Conservation (phyloP, 2,888 invertebrate species). For the Epinotia brunnichana region DNA sequence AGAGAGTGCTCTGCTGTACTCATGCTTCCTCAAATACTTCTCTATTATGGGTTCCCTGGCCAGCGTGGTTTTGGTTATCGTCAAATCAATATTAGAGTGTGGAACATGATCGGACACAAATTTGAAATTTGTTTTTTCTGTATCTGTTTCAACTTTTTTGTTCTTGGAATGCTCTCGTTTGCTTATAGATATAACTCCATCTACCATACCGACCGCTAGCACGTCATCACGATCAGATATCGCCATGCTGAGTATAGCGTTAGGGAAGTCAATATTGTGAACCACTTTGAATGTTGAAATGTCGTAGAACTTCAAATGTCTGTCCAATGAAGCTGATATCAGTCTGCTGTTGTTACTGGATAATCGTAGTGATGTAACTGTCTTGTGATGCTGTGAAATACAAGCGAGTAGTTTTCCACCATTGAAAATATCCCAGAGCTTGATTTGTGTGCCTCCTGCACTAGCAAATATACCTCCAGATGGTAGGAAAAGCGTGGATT, state of each 20-base stretch:
- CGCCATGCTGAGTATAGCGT: constrained; percentile 94
- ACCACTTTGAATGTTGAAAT: constrained; percentile 92
- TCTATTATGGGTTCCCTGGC: constrained; percentile 85
- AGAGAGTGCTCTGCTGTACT: constrained; percentile 91
- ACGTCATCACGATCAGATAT: constrained; percentile 90
- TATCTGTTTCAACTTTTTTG: constrained; percentile 55
- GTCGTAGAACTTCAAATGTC: constrained; percentile 97
- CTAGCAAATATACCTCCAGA: constrained; percentile 95
- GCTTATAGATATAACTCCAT: constrained; percentile 94
- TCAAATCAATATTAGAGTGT: constrained; percentile 74
- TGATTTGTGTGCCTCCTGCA: constrained; percentile 95
- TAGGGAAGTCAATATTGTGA: constrained; percentile 95
- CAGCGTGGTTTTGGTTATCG: constrained; percentile 73
- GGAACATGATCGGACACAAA: constrained; percentile 79
- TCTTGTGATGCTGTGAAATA: constrained; percentile 97
- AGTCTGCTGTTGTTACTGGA: constrained; percentile 92
- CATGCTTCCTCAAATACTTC: constrained; percentile 88
- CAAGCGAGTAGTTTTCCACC: constrained; percentile 93
- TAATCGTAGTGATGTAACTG: constrained; percentile 93
- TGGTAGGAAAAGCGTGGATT: constrained; percentile 93
- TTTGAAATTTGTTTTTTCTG: constrained; percentile 74
- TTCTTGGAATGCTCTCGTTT: constrained; percentile 86
- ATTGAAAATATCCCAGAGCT: constrained; percentile 96
- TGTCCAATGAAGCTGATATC: constrained; percentile 95
- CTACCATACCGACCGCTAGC: constrained; percentile 95